These are phyloP conservation scores for Iphiclides podalirius DNA, from an alignment of 2,888 invertebrate genomes.

Conservation along the genomic window DNA sequence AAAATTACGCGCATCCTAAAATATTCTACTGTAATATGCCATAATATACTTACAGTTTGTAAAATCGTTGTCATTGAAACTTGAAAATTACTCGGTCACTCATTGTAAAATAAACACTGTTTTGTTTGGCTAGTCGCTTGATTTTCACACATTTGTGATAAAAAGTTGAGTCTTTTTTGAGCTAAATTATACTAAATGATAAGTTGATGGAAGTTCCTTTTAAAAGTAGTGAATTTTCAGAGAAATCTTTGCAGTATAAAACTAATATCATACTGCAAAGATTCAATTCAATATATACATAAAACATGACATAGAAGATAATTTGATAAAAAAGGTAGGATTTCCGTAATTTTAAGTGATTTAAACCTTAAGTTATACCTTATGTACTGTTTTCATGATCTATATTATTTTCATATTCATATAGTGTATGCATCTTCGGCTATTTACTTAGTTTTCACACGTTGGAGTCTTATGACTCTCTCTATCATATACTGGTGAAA, in stretches of 20 bases:
- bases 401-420: too few species aligned
- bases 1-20: neutral
- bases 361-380: neutral
- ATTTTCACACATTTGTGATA: conserved; percentile 11
- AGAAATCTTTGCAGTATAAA: too few species aligned
- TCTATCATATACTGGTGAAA: too few species aligned
- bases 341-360: neutral
- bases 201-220: conserved; percentile 7
- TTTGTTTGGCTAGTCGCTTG: neutral
- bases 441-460: too few species aligned
- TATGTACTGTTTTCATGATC: neutral
- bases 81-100: conserved; percentile 11
- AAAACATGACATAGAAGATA: neutral
- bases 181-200: conserved; percentile 13
- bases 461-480: too few species aligned
- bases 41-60: conserved; percentile 3
- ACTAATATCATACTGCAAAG: too few species aligned
- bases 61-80: conserved; percentile 11
- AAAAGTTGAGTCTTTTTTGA: conserved; percentile 10
- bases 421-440: too few species aligned
- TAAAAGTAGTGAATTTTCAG: neutral
- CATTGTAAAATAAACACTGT: conserved; percentile 9
- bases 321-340: too few species aligned
- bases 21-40: neutral
- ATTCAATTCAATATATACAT: too few species aligned